phyloP scores from a whole-genome alignment of 2,797 vertebrate genomes.

The Potorous gilbertii region DNA sequence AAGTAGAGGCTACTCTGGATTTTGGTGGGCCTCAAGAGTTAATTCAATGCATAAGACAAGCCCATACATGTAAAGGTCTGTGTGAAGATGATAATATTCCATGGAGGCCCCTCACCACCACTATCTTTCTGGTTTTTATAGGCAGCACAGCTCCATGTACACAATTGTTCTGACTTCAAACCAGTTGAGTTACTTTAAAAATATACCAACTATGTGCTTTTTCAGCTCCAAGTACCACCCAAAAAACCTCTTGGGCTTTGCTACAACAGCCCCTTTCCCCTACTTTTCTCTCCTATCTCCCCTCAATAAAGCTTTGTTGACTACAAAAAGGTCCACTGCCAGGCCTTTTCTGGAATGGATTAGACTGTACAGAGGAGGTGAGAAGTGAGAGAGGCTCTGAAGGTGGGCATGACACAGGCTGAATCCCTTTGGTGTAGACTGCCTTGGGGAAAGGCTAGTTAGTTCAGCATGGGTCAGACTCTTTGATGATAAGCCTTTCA shows the following conservation, averaged over 20 bases:
- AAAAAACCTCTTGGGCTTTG: conserved; percentile 32
- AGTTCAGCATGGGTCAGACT: background rate
- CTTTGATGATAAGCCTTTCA: background rate
- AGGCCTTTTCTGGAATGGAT: background rate
- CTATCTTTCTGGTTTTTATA: conserved; percentile 64
- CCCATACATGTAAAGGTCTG: background rate
- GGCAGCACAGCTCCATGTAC: conserved; percentile 25
- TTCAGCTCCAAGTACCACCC: conserved; percentile 63
- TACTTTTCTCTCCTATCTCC: background rate
- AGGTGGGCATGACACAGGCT: background rate
- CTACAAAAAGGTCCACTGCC: background rate
- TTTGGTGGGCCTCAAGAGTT: background rate
- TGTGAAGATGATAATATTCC: conserved; percentile 19
- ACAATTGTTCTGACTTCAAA: conserved; percentile 70
- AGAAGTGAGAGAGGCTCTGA: background rate
- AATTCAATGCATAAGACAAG: conserved; percentile 6
- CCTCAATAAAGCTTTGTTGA: background rate
- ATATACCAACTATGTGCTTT: conserved; percentile 65
- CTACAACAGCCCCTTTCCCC: background rate
- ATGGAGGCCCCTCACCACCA: background rate
- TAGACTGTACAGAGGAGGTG: background rate
- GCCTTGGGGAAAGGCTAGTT: background rate
- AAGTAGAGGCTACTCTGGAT: conserved; percentile 7
- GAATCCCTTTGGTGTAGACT: background rate
- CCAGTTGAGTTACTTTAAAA: conserved; percentile 76